Base-by-base conservation (phyloP, 2,797 vertebrate genomes). In the Valencia hispanica region DNA sequence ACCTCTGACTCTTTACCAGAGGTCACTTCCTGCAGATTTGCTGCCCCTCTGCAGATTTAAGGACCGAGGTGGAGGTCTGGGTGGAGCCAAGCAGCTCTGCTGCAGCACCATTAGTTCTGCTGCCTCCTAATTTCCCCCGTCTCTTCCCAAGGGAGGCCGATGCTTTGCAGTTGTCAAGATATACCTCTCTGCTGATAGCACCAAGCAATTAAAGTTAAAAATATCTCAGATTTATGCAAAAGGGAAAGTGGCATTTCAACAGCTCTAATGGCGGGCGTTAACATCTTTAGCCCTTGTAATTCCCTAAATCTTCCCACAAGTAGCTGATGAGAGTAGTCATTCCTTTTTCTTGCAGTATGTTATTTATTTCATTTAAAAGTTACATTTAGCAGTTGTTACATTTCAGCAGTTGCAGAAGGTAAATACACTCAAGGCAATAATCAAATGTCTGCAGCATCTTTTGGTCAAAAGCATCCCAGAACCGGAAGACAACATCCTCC, bases 151-250 rank as follows among this genome's bases (percentile, higher is more conserved):
- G 73, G 72, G 61, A 50, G 27, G 43, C 6, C 32, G 41, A 65
- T n/a, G 51, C 39, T 72, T n/a, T 55, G 32, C 43, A 4, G 30
- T 77, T 68, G 47, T 73, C 61, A 5, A 34, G 48, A 39, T 47
- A 72, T 65, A 66, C 32, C 2, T 12, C 68, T 81, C 20, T 20
- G 22, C 68, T 79, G 25, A 53, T 2, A 57, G 51, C 27, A 15
- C 45, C 22, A 36, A 72, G 66, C 71, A 81, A 65, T 87, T 76
- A 74, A 68, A 72, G 72, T 55, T 76, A 77, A 79, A 86, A 85
- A 82, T 70, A 75, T 48, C 39, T 61, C 61, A 9, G 53, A 71
- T 68, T 53, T 71, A 73, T 77, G 59, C 34, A n/a, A 78, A 68
- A 69, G 45, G 55, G 17, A 14, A 74, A 32, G 74, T 41, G 47